Evolutionary conservation across 35 echinoderm and acorn worm genomes (phyloP).

Genomic region (Stichopus chloronotus): DNA sequence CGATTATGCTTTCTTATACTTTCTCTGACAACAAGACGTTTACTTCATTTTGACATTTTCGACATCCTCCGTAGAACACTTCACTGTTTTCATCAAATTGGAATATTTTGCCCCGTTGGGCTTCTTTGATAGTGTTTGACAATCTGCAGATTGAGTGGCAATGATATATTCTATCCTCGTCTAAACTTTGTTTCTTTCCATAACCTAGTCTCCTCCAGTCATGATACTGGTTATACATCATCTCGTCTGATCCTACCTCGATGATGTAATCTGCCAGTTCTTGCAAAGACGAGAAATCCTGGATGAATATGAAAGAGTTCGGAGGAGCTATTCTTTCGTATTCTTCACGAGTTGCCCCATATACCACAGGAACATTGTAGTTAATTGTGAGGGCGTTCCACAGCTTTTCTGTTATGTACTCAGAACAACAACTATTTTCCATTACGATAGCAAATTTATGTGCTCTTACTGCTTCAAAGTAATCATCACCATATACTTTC

Average conservation of each 20-base stretch:
- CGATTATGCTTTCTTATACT: not conserved
- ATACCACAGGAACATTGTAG: slow-evolving; percentile 46
- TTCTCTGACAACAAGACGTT: not conserved
- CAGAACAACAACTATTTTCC: slow-evolving; percentile 56
- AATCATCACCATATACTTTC: not conserved
- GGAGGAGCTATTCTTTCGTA: slow-evolving; percentile 57
- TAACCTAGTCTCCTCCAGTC: slow-evolving; percentile 42
- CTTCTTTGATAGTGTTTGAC: not conserved
- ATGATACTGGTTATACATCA: slow-evolving; percentile 23
- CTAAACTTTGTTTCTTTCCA: not conserved
- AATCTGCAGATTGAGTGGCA: slow-evolving; percentile 38
- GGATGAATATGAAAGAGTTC: slow-evolving; percentile 21
- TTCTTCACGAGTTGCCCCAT: slow-evolving; percentile 38
- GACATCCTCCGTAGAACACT: slow-evolving; percentile 35
- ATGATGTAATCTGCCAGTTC: slow-evolving; percentile 9
- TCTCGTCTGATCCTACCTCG: not conserved
- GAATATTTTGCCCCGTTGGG: not conserved
- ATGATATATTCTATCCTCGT: not conserved
- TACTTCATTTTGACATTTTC: slow-evolving; percentile 36
- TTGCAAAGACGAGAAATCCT: slow-evolving; percentile 33
- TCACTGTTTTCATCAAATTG: slow-evolving; percentile 32
- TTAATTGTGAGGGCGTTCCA: slow-evolving; percentile 7
- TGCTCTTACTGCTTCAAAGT: not conserved
- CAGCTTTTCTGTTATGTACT: slow-evolving; percentile 55
- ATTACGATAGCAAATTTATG: slow-evolving; percentile 40